phyloP scores from a whole-genome alignment of 2,888 invertebrate species.

The Eupithecia subumbrata region DNA sequence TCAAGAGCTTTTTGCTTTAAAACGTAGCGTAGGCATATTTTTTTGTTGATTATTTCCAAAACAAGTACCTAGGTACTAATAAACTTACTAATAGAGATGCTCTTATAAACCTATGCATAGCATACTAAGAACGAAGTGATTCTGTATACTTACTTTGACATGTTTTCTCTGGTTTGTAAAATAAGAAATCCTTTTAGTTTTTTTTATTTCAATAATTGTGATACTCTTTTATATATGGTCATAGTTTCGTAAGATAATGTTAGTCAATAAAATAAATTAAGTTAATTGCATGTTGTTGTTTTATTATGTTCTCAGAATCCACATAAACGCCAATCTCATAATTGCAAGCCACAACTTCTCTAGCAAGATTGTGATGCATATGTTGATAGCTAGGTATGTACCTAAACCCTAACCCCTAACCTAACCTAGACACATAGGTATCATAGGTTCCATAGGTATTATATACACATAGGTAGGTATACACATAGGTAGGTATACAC shows the following conservation, averaged over 20 bases:
- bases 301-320: not conserved
- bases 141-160: not conserved
- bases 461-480: too few species aligned
- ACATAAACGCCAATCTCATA: not conserved
- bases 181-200: not conserved
- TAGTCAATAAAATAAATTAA: slow-evolving; percentile 42
- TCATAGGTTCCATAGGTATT: too few species aligned
- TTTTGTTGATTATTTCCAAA: not conserved
- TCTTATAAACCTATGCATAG: not conserved
- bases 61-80: not conserved
- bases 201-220: slow-evolving; percentile 8
- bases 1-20: not conserved
- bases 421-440: too few species aligned
- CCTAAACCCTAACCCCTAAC: too few species aligned
- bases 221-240: slow-evolving; percentile 26
- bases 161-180: not conserved
- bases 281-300: slow-evolving; percentile 19
- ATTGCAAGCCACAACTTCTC: not conserved
- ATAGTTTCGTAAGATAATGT: slow-evolving; percentile 18
- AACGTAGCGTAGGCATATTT: not conserved
- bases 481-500: not conserved
- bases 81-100: not conserved
- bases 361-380: not conserved
- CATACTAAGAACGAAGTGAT: not conserved
- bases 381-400: not conserved